Conservation (phyloP, 2,797 vertebrate genomes). For the Clarias fuscus region DNA sequence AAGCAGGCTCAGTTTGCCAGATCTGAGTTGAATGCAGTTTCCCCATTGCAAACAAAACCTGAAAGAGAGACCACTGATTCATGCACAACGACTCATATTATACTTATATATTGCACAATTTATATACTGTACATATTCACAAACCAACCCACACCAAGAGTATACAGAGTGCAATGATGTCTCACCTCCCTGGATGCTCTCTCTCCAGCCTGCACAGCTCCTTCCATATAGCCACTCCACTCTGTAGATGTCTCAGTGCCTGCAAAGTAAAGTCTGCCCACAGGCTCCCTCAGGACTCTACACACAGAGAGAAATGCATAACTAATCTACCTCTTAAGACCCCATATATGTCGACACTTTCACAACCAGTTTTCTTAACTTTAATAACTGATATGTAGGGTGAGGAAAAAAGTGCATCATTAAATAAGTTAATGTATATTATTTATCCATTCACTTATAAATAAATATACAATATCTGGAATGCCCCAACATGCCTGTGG, state of each 20-base stretch:
- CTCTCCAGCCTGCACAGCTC: slow-evolving; percentile 93
- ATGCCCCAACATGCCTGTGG: neutral
- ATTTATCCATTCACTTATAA: neutral
- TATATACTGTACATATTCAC: neutral
- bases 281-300: slow-evolving; percentile 88
- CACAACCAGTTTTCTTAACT: neutral
- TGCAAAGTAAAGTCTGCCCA: slow-evolving; percentile 88
- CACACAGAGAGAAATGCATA: neutral
- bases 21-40: slow-evolving; percentile 86
- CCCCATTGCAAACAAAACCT: slow-evolving; percentile 86
- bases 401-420: neutral
- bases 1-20: slow-evolving; percentile 86
- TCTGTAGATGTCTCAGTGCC: slow-evolving; percentile 95
- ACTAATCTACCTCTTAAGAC: neutral
- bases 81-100: neutral
- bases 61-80: slow-evolving; percentile 50
- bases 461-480: neutral
- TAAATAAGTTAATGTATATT: neutral
- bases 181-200: slow-evolving; percentile 93
- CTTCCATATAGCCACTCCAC: slow-evolving; percentile 99
- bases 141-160: neutral
- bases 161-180: neutral
- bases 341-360: neutral
- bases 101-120: neutral
- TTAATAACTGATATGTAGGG: neutral